These are phyloP conservation scores for Cotesia vestalis DNA, from an alignment of 1,140 invertebrate genomes.

Conservation along the genomic window DNA sequence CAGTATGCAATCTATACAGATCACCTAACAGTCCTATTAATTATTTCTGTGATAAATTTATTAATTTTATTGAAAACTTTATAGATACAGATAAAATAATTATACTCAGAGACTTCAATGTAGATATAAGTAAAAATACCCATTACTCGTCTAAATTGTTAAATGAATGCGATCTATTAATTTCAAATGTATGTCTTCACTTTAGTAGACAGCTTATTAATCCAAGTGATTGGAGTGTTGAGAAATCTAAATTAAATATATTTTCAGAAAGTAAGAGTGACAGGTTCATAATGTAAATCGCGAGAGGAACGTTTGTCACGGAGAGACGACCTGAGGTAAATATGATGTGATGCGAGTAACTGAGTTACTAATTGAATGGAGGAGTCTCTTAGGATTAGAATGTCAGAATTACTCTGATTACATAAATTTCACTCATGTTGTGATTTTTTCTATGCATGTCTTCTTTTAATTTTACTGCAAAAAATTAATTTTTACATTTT, in stretches of 20 bases:
- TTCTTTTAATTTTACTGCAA: too few species aligned
- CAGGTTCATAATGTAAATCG: neutral
- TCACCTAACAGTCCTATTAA: constrained; percentile 22
- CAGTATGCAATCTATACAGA: constrained; percentile 20
- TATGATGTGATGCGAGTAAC: constrained; percentile 63
- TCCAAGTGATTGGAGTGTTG: too few species aligned
- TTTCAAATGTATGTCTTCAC: too few species aligned
- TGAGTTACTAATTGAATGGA: constrained; percentile 65
- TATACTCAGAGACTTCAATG: neutral
- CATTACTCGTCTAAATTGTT: too few species aligned
- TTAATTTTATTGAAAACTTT: constrained; percentile 9
- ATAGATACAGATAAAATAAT: constrained; percentile 23
- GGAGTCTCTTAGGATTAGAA: constrained; percentile 59
- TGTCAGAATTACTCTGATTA: constrained; percentile 53
- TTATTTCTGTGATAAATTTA: constrained; percentile 27
- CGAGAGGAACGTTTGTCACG: neutral
- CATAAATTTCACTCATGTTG: neutral
- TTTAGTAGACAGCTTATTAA: too few species aligned
- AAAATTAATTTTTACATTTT: too few species aligned
- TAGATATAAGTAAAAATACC: too few species aligned
- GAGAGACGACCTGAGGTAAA: constrained; percentile 47
- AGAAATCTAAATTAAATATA: neutral
- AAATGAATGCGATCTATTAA: too few species aligned
- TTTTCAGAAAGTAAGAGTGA: neutral
- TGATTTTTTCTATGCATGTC: too few species aligned